A percentile compares a stretch with the other conserved stretches of the same genome.
Evolutionary conservation across 2,888 invertebrate species (phyloP).

Genomic region (Leptothorax acervorum): DNA sequence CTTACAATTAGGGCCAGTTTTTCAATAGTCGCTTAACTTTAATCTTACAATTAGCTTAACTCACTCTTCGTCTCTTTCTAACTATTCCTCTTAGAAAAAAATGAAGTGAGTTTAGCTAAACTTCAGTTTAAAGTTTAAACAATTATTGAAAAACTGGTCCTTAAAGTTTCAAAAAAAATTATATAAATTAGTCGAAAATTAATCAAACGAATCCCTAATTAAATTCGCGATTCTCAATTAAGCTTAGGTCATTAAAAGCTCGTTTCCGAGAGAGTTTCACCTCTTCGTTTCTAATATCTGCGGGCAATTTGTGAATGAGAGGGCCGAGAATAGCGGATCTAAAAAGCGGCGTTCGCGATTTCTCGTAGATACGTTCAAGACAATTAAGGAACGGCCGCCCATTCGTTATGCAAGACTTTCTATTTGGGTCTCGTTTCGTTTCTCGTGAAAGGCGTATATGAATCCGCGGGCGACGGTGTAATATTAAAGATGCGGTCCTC

Average conservation of each 20-base stretch:
- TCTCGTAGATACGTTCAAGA: background rate
- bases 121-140: too few relatives aligned
- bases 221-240: background rate
- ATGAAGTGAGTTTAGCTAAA: too few relatives aligned
- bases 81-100: too few relatives aligned
- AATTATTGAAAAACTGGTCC: too few relatives aligned
- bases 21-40: too few relatives aligned
- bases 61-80: too few relatives aligned
- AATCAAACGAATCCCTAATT: background rate
- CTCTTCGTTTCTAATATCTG: background rate
- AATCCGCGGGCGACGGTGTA: constrained; percentile 3
- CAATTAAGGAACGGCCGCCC: constrained; percentile 26
- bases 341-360: constrained; percentile 7
- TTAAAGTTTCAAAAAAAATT: background rate
- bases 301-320: constrained; percentile 17
- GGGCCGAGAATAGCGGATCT: constrained; percentile 19
- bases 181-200: too few relatives aligned
- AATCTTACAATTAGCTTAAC: too few relatives aligned
- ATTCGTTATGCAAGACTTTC: constrained; percentile 54
- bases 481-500: constrained; percentile 12
- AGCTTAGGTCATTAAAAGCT: background rate
- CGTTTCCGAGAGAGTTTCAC: constrained; percentile 1
- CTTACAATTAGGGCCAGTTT: too few relatives aligned
- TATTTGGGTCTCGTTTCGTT: constrained; percentile 37
- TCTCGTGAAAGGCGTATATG: constrained; percentile 34